Evolutionary conservation across 1,140 invertebrate genomes (phyloP).

Genomic region (Cydia amplana): DNA sequence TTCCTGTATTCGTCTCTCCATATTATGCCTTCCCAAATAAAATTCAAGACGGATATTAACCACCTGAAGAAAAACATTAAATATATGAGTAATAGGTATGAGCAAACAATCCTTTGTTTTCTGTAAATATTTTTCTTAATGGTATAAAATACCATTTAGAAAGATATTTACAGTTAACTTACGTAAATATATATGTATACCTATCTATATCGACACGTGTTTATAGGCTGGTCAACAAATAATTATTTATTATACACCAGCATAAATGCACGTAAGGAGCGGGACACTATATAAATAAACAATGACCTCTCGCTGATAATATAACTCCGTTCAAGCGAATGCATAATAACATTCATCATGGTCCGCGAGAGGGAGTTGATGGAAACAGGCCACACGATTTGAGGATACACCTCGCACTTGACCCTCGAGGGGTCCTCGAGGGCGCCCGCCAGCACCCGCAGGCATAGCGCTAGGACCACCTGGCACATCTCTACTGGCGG

Average conservation of each 20-base stretch:
- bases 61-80: slow-evolving; percentile 45
- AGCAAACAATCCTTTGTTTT: not conserved
- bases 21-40: slow-evolving; percentile 66
- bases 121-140: too few species aligned
- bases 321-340: slow-evolving; percentile 52
- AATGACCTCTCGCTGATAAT: slow-evolving; percentile 58
- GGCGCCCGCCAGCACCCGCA: slow-evolving; percentile 54
- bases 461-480: slow-evolving; percentile 49
- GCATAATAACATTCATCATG: slow-evolving; percentile 50
- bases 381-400: slow-evolving; percentile 54
- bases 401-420: slow-evolving; percentile 56
- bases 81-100: not conserved
- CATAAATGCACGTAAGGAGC: not conserved
- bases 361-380: slow-evolving; percentile 43
- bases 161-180: too few species aligned
- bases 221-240: too few species aligned
- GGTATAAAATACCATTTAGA: too few species aligned
- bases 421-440: slow-evolving; percentile 36
- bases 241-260: too few species aligned
- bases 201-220: too few species aligned
- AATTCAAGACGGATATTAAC: slow-evolving; percentile 59
- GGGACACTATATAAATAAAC: not conserved
- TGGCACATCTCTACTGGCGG: slow-evolving; percentile 58
- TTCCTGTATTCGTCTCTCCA: slow-evolving; percentile 57
- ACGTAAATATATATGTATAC: too few species aligned